Percentiles rank a stretch among this genome's conserved stretches.
Conservation (phyloP, 1,140 invertebrate genomes). For the Drosophila obscura region DNA sequence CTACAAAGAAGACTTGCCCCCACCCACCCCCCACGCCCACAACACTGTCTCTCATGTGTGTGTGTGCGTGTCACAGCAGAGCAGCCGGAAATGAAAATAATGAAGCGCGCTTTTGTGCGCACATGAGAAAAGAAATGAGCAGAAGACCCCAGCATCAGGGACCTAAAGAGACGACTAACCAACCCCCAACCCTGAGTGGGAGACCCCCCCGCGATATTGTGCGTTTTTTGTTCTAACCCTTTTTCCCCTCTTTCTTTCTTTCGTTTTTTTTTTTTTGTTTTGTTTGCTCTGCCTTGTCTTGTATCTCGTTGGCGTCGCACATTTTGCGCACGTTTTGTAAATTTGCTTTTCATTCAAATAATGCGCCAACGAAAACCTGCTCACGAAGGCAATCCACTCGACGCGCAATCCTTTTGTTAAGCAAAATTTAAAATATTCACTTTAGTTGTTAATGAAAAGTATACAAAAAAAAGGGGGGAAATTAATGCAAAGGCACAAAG, state of each 20-base stretch:
- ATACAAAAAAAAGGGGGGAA: conserved; percentile 49
- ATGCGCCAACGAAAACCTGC: conserved; percentile 30
- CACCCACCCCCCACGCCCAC: no score
- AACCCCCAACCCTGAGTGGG: no score
- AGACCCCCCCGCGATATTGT: conserved; percentile 39
- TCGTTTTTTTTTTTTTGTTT: conserved; percentile 5
- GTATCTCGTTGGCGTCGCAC: conserved; percentile 1
- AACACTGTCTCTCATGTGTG: conserved; percentile 6
- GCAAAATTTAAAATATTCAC: conserved; percentile 49
- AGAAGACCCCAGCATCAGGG: background rate
- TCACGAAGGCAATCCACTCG: conserved; percentile 39
- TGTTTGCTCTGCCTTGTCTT: no score
- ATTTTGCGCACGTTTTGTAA: conserved; percentile 66
- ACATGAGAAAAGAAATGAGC: conserved; percentile 39
- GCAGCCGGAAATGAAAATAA: conserved; percentile 69
- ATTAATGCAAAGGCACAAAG: conserved; percentile 58
- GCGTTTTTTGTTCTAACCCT: conserved; percentile 52
- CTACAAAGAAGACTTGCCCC: conserved; percentile 34
- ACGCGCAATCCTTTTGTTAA: background rate
- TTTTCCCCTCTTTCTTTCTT: conserved; percentile 12
- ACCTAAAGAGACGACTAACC: no score
- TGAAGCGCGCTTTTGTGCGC: conserved; percentile 73
- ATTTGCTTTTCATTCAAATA: conserved; percentile 73
- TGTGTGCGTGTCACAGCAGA: conserved; percentile 49
- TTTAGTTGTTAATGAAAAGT: conserved; percentile 74